Conservation (phyloP, 2,888 invertebrate species). For the Acanthosepion pharaonis region DNA sequence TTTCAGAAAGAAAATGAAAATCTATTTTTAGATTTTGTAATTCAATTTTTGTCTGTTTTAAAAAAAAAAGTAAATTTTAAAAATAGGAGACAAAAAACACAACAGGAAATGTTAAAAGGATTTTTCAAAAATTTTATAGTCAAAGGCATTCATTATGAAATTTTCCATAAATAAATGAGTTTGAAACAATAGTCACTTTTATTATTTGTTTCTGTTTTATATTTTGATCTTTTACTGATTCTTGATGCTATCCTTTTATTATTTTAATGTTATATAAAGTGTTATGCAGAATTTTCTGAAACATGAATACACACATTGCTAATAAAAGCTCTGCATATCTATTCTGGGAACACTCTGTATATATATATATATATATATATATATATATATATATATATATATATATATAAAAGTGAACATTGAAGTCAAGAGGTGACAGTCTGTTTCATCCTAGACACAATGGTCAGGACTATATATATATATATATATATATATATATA, state of each 20-base stretch:
- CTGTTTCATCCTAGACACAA: too few relatives aligned
- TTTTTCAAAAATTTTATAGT: background rate
- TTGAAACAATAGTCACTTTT: background rate
- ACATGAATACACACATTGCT: background rate
- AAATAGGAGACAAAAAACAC: background rate
- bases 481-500: too few relatives aligned
- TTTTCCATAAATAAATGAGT: background rate
- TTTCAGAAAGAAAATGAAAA: slow-evolving; percentile 33
- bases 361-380: too few relatives aligned
- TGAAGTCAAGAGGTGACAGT: too few relatives aligned
- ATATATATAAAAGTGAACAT: too few relatives aligned
- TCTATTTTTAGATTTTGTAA: background rate
- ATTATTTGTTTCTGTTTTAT: background rate
- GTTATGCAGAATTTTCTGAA: background rate
- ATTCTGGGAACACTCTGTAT: too few relatives aligned
- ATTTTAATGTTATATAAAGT: background rate
- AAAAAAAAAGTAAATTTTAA: background rate
- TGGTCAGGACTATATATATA: too few relatives aligned
- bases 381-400: too few relatives aligned
- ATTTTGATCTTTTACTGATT: background rate
- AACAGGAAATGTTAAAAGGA: background rate
- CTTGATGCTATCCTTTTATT: background rate
- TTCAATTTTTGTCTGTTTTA: background rate
- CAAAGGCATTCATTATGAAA: background rate
- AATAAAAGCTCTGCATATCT: too few relatives aligned